These are phyloP conservation scores for Thalpophila matura DNA, from an alignment of 2,888 invertebrate genomes.

Conservation along the genomic window DNA sequence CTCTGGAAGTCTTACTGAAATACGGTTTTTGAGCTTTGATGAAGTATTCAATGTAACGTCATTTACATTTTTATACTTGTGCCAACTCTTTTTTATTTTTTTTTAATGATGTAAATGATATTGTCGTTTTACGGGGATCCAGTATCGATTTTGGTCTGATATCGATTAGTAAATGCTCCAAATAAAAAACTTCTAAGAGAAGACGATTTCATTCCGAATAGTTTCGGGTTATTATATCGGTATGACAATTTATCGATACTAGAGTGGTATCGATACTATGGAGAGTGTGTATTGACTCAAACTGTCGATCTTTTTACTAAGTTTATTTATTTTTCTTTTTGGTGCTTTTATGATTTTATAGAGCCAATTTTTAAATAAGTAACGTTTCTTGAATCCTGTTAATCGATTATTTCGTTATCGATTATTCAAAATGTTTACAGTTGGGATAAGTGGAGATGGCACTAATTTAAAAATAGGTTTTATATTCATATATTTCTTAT, in stretches of 20 bases:
- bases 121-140: slow-evolving; percentile 17
- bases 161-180: slow-evolving; percentile 1
- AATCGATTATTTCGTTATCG: neutral
- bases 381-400: neutral
- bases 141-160: slow-evolving; percentile 4
- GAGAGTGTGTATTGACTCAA: slow-evolving; percentile 26
- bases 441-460: neutral
- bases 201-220: neutral
- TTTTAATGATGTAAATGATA: slow-evolving; percentile 21
- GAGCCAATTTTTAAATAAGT: slow-evolving; percentile 34
- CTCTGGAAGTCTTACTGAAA: slow-evolving; percentile 88
- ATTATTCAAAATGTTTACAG: neutral
- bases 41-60: slow-evolving; percentile 34
- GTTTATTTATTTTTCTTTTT: slow-evolving; percentile 48
- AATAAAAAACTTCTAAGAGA: neutral
- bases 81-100: slow-evolving; percentile 48
- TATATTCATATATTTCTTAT: slow-evolving; percentile 55
- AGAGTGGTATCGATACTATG: slow-evolving; percentile 19
- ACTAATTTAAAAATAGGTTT: slow-evolving; percentile 21
- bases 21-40: slow-evolving; percentile 27
- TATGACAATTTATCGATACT: slow-evolving; percentile 12
- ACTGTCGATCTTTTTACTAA: slow-evolving; percentile 47
- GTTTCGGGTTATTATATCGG: neutral
- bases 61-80: slow-evolving; percentile 47
- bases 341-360: slow-evolving; percentile 40